These are phyloP conservation scores for Coptodon rendalli DNA, from an alignment of 2,113 vertebrate genomes.

Conservation along the genomic window DNA sequence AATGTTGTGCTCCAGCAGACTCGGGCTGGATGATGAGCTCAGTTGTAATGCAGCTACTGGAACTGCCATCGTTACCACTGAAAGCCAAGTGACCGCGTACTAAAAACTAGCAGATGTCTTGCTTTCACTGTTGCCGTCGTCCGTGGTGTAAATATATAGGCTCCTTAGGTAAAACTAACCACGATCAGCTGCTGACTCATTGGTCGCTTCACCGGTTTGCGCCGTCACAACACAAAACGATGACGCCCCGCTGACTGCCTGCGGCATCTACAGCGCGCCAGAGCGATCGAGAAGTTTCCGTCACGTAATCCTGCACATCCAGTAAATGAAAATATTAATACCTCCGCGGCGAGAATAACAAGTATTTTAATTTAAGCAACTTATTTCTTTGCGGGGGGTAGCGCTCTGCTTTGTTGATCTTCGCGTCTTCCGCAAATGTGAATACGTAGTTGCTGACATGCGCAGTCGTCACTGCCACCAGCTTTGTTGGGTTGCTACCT, in stretches of 20 bases:
- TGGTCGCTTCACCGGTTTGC: slow-evolving; percentile 48
- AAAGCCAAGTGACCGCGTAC: neutral
- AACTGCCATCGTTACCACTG: slow-evolving; percentile 57
- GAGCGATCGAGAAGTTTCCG: neutral
- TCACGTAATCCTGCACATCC: neutral
- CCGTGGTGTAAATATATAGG: slow-evolving; percentile 20
- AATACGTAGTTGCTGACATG: slow-evolving; percentile 26
- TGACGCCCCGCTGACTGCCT: slow-evolving; percentile 23
- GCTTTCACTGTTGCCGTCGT: neutral
- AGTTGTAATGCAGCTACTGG: slow-evolving; percentile 66
- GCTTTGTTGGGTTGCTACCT: slow-evolving; percentile 47
- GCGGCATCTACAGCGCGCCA: neutral
- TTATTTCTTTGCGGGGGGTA: neutral
- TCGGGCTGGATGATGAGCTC: slow-evolving; percentile 49
- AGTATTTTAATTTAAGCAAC: neutral
- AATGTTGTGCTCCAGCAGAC: slow-evolving; percentile 65
- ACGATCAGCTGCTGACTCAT: slow-evolving; percentile 66
- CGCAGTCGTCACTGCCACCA: slow-evolving; percentile 18
- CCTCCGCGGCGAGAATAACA: rapidly evolving
- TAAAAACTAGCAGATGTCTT: neutral
- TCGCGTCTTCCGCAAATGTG: slow-evolving; percentile 23
- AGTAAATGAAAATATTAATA: neutral
- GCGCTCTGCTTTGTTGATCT: neutral
- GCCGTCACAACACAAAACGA: slow-evolving; percentile 54
- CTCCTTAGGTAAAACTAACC: slow-evolving; percentile 20